Evolutionary conservation across 2,888 invertebrate genomes (phyloP), one percentile per base, ranked within the genome.

Genomic region (Bombylius discolor): DNA sequence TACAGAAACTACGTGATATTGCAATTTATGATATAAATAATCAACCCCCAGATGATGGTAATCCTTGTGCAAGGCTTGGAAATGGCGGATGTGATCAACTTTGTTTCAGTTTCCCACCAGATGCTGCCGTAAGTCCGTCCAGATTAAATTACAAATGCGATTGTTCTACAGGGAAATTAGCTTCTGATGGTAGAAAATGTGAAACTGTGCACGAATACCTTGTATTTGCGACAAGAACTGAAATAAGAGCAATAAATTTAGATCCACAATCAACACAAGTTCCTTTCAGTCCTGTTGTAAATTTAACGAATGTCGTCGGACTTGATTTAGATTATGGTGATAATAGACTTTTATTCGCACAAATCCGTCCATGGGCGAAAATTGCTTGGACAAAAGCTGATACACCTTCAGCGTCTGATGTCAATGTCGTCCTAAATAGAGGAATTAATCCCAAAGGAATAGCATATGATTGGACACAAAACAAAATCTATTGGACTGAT

Each of bases 401-500:
- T 53, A 81, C 80, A 60, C 90, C 90, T 0, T 80, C 81, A 3
- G 71, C 76, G 4, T 70, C 76, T 5, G 79, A 79, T 51, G 81
- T 85, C 6, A 81, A 81, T 49, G 83, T 82, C 55, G 81, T 91
- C 3, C 80, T 89, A 42, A 83, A 74, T 63, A 84, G 84, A 67
- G 87, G 89, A 32, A 90, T 93, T 55, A 93, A 92, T 72, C 93
- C 94, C 0, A 93, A 94, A 71, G 93, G 94, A 5, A 88, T 95
- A 60, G 91, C 94, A 0, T 94, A 95, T 68, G 98, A 99, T 69
- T 99, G 98, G 98, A 92, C 97, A 0, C 93, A 93, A 64, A 89
- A 90, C 69, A 97, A 96, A 71, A 83, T 99, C 45, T 98, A 97
- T 72, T 99, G 96, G 95, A 94, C 97, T 0, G 98, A 98, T 67